A percentile compares a stretch with the other conserved stretches of the same genome.
Conservation (phyloP, 2,888 invertebrate genomes). For the Zhuqinia jingwanae region DNA sequence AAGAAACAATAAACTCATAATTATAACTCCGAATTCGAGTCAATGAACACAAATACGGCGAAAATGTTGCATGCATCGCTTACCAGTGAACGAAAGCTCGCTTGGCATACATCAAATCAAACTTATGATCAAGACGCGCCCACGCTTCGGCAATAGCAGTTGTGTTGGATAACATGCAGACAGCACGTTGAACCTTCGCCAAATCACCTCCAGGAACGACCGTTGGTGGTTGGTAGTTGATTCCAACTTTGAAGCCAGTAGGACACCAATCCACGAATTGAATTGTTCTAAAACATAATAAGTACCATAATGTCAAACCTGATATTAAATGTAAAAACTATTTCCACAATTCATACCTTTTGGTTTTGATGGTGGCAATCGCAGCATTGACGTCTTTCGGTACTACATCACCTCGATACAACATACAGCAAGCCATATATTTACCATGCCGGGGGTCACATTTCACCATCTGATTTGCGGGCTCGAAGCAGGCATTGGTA, state of each 20-base stretch:
- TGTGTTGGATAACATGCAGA: constrained; percentile 92
- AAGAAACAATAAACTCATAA: too few relatives aligned
- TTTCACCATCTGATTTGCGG: constrained; percentile 92
- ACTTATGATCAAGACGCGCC: constrained; percentile 97
- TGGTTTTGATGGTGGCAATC: constrained; percentile 87
- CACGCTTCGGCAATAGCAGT: constrained; percentile 98
- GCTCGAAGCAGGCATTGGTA: constrained; percentile 97
- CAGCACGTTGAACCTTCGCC: constrained; percentile 89
- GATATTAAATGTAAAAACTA: too few relatives aligned
- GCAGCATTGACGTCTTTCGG: constrained; percentile 89
- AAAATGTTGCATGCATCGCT: too few relatives aligned
- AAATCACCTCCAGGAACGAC: constrained; percentile 80
- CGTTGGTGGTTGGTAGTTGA: constrained; percentile 77
- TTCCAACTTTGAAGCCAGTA: constrained; percentile 80
- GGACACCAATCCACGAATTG: constrained; percentile 84
- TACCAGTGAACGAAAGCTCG: constrained; percentile 97
- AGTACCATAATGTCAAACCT: too few relatives aligned
- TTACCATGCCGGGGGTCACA: constrained; percentile 77
- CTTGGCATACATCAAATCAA: constrained; percentile 98
- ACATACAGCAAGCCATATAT: constrained; percentile 87
- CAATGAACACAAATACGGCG: too few relatives aligned
- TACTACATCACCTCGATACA: constrained; percentile 93
- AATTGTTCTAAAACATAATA: constrained; percentile 81
- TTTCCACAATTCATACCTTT: too few relatives aligned
- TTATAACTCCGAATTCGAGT: too few relatives aligned